Percentiles rank a stretch among this genome's conserved stretches.
These are phyloP conservation scores for Lophius piscatorius DNA, from an alignment of 2,113 vertebrate genomes.

Conservation along the genomic window DNA sequence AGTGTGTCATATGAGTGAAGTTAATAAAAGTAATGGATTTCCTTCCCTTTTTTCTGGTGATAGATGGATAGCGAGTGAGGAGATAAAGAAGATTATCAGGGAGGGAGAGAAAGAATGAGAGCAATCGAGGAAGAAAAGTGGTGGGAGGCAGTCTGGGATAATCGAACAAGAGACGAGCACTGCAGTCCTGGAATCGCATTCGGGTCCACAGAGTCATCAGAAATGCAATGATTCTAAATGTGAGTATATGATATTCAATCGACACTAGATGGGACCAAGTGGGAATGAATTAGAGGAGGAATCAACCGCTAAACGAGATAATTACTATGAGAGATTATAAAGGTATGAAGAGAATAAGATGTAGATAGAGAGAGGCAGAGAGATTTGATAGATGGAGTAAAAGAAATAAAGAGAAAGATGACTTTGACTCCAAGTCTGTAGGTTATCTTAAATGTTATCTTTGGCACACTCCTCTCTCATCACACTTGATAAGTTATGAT, in stretches of 20 bases:
- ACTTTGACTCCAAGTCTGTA: too few species aligned
- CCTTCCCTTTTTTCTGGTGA: constrained; percentile 30
- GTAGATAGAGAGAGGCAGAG: constrained; percentile 4
- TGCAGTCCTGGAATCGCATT: constrained; percentile 41
- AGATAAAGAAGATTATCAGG: constrained; percentile 41
- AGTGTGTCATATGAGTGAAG: constrained; percentile 61
- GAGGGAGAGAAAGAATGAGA: constrained; percentile 20
- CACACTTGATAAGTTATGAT: too few species aligned
- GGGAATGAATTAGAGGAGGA: constrained; percentile 67
- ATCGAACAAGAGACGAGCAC: constrained; percentile 59
- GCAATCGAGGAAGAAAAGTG: constrained; percentile 16
- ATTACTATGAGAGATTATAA: constrained; percentile 68
- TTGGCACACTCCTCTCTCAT: too few species aligned
- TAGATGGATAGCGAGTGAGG: constrained; percentile 22
- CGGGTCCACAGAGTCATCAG: constrained; percentile 79
- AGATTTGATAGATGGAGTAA: constrained; percentile 9
- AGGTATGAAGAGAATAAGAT: constrained; percentile 26
- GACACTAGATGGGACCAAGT: constrained; percentile 62
- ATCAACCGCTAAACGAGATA: constrained; percentile 75
- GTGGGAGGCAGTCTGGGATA: constrained; percentile 54
- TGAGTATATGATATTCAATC: constrained; percentile 74
- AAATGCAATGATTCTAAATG: constrained; percentile 79
- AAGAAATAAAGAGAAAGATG: too few species aligned
- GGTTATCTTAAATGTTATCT: too few species aligned
- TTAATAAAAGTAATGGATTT: constrained; percentile 77